Percentiles rank a stretch among this genome's conserved stretches.
Conservation (phyloP, 2,113 vertebrate species). For the Sphaerodactylus townsendi region DNA sequence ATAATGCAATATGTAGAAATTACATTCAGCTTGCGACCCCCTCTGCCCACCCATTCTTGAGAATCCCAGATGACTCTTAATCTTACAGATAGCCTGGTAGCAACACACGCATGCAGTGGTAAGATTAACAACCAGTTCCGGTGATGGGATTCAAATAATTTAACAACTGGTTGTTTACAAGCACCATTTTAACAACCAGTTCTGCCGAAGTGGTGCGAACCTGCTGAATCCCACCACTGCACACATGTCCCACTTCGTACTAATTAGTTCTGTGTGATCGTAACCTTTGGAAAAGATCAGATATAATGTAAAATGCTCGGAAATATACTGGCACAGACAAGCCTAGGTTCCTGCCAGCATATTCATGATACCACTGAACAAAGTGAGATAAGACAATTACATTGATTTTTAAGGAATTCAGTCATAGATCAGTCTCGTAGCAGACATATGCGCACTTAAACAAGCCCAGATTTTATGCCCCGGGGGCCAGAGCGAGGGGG, state of each 20-base stretch:
- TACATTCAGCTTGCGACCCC: not conserved
- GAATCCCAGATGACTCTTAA: not conserved
- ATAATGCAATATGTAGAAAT: not conserved
- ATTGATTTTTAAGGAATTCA: not conserved
- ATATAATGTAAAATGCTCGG: not conserved
- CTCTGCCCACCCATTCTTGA: not conserved
- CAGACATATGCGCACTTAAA: not conserved
- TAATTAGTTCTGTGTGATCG: not conserved
- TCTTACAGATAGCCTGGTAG: not conserved
- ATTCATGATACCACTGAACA: not conserved
- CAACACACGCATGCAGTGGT: not conserved
- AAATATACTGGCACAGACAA: not conserved
- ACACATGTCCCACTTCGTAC: too few species aligned
- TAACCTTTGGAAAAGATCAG: not conserved
- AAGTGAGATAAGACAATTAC: not conserved
- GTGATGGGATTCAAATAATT: too few species aligned
- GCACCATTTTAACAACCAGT: too few species aligned
- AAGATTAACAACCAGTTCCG: too few species aligned
- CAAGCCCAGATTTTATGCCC: not conserved
- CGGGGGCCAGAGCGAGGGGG: too few species aligned
- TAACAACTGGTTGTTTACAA: not conserved
- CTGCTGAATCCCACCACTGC: too few species aligned
- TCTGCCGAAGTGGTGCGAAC: too few species aligned
- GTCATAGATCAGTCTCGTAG: not conserved
- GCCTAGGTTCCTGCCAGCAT: too few species aligned